A percentile compares a stretch with the other conserved stretches of the same genome.
phyloP scores from a whole-genome alignment of 2,113 vertebrate species.

The Pangasianodon hypophthalmus region DNA sequence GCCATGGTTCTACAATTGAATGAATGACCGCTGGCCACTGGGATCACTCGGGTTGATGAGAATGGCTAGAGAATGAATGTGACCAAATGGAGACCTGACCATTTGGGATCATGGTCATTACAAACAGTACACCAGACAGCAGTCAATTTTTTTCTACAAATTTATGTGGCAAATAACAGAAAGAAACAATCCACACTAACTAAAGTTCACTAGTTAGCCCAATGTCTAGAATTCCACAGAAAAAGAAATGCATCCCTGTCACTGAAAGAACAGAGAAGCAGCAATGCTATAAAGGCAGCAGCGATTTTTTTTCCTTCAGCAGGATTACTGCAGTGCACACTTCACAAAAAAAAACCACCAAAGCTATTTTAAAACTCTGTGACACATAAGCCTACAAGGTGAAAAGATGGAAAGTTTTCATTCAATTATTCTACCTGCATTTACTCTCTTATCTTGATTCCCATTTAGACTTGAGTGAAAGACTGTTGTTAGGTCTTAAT shows the following conservation, averaged over 20 bases:
- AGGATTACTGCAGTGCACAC: background rate
- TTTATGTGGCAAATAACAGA: background rate
- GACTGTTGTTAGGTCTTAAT: background rate
- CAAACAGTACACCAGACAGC: background rate
- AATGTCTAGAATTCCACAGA: background rate
- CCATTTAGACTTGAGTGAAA: background rate
- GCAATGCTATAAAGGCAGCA: background rate
- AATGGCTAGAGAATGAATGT: background rate
- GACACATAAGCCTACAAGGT: background rate
- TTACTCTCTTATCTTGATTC: slow-evolving; percentile 4
- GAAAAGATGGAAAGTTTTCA: background rate
- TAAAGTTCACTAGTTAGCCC: background rate
- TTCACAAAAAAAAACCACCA: background rate
- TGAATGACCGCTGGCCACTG: background rate
- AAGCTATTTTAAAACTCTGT: background rate
- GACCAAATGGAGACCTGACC: background rate
- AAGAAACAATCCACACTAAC: background rate
- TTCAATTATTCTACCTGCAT: background rate
- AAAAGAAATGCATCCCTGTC: background rate
- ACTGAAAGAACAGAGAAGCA: background rate
- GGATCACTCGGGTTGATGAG: background rate
- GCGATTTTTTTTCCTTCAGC: background rate
- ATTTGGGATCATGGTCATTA: background rate
- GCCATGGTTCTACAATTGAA: background rate
- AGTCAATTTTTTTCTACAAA: background rate